A percentile compares a stretch with the other conserved stretches of the same genome.
phyloP scores from a whole-genome alignment of 2,113 vertebrate species.

The Melozone crissalis region DNA sequence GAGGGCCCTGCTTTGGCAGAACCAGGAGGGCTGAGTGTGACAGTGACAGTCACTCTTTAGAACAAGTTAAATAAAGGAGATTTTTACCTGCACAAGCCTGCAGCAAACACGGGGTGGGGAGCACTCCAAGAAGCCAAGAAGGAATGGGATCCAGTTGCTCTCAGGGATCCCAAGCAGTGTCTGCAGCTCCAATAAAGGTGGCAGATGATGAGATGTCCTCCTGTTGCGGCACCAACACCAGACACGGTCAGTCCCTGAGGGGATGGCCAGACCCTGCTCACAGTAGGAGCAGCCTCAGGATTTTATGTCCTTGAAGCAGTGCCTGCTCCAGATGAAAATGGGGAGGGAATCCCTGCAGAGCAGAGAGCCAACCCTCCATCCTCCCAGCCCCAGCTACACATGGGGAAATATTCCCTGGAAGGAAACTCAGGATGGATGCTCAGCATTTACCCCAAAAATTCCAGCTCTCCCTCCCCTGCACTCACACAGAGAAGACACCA shows the following conservation, averaged over 20 bases:
- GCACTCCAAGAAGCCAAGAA: not conserved
- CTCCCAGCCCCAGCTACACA: not conserved
- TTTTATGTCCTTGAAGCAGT: not conserved
- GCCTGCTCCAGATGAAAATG: not conserved
- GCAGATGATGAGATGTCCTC: not conserved
- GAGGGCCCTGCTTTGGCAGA: not conserved
- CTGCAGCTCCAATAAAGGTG: not conserved
- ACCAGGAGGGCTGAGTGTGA: not conserved
- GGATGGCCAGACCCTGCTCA: not conserved
- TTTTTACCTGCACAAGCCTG: not conserved
- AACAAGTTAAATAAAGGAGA: not conserved
- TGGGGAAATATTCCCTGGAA: not conserved
- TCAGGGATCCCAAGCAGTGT: fast-evolving
- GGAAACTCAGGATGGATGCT: not conserved
- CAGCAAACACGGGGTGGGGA: not conserved
- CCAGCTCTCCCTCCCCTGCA: not conserved
- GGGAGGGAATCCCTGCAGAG: not conserved
- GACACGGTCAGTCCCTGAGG: not conserved
- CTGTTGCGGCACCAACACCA: not conserved
- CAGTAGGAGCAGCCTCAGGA: not conserved
- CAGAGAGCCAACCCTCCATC: not conserved
- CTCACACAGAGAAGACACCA: not conserved
- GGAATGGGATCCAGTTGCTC: not conserved
- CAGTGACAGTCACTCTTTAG: not conserved
- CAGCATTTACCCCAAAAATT: not conserved